Evolutionary conservation across 2,113 vertebrate genomes (phyloP).

Genomic region (Brevimyrus niger): DNA sequence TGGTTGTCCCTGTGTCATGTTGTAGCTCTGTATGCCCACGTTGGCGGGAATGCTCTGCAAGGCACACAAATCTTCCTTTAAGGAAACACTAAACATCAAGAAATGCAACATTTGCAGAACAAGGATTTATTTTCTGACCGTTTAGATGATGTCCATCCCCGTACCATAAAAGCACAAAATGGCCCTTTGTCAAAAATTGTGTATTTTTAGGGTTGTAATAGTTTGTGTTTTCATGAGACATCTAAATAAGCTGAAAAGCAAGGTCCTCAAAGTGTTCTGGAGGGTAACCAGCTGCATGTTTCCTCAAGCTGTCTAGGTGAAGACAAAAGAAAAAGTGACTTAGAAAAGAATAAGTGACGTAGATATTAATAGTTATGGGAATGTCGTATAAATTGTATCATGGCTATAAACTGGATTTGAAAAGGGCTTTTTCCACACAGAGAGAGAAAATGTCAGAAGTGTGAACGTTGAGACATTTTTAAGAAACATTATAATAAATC

Average conservation of each 20-base stretch:
- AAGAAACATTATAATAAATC: too few species aligned
- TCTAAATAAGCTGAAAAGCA: background rate
- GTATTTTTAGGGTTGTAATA: background rate
- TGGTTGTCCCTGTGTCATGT: background rate
- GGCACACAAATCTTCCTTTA: background rate
- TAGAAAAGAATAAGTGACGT: background rate
- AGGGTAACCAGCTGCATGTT: background rate
- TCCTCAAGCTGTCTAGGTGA: background rate
- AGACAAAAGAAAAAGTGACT: background rate
- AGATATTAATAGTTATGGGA: background rate
- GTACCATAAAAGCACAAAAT: background rate
- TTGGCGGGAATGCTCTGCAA: background rate
- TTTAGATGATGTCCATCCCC: background rate
- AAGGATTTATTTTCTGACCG: background rate
- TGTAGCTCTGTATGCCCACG: background rate
- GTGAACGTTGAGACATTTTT: background rate
- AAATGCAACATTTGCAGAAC: background rate
- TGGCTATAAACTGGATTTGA: background rate
- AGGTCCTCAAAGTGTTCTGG: background rate
- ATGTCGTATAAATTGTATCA: background rate
- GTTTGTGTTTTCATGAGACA: background rate
- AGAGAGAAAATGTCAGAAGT: background rate
- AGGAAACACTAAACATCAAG: background rate
- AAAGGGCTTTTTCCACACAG: background rate
- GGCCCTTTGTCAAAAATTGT: background rate